Base-by-base conservation (phyloP, 1,140 invertebrate genomes). In the Arion vulgaris region DNA sequence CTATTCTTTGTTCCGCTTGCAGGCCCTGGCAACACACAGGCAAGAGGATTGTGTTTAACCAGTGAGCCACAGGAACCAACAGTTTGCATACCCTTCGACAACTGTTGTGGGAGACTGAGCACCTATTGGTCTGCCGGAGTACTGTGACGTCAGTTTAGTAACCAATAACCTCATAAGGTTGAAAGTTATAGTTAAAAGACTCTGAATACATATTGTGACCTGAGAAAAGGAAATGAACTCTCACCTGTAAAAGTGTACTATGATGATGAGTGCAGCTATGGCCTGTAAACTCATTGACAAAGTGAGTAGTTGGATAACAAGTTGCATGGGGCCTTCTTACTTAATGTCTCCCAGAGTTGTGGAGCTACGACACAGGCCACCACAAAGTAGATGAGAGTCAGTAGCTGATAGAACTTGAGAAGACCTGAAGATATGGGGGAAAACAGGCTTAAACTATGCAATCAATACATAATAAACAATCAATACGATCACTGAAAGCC, bases 241-340 rank as follows among this genome's bases (percentile, higher is more conserved):
- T 84, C n/a, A 89, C 89, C 87, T 89, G 72, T 87, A 86, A 51
- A 91, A 83, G 84, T 91, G 90, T 28, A 91, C 83, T 77, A 91
- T 88, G 87, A 91, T 89, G 71, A 89, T 86, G 49, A 91, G 88
- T 15, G 88, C 85, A 0, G 86, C 88, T 19, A 89, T 75, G 32
- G 88, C 86, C 81, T 91, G 90, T 41, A 90, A 82, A 71, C 82
- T 83, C 26, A 89, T 88, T 51, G 90, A 89, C 0, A 85, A 80
- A 1, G 88, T 88, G 1, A 91, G 82, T 0, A 91, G 83, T 76
- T 89, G 87, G 26, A 91, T 89, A 0, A 91, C 90, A 17, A 91
- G 85, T 83, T 91, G 90, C 90, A 91, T 91, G 15, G 90, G 90
- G 9, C 90, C 90, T 2, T 87, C 76, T 90, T 91, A 76, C 85